These are phyloP conservation scores for Dicerorhinus sumatrensis DNA, from an alignment of 2,113 vertebrate genomes.

Conservation along the genomic window DNA sequence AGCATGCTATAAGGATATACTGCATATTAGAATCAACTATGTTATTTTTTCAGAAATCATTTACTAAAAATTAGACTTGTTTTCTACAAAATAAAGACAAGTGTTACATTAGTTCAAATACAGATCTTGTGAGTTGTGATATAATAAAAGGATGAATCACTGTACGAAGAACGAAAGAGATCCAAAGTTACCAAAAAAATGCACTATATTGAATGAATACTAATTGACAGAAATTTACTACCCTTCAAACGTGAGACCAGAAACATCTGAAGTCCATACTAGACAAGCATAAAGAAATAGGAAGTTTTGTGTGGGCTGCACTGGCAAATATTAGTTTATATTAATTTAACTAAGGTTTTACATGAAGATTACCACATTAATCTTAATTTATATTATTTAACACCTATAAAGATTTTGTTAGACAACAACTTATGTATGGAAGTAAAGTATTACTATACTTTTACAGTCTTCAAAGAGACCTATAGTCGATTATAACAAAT, in stretches of 20 bases:
- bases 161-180: conserved; percentile 23
- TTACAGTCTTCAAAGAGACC: conserved; percentile 5
- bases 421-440: background rate
- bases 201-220: background rate
- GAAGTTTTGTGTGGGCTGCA: background rate
- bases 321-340: background rate
- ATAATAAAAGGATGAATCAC: conserved; percentile 50
- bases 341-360: conserved; percentile 23
- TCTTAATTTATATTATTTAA: conserved; percentile 20
- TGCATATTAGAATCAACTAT: background rate
- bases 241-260: background rate
- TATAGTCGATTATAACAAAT: background rate
- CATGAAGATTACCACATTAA: conserved; percentile 21
- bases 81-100: conserved; percentile 57
- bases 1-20: background rate
- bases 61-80: conserved; percentile 27
- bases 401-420: background rate
- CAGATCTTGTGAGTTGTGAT: conserved; percentile 1
- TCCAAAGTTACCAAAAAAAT: background rate
- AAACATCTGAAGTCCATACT: background rate
- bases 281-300: conserved; percentile 34
- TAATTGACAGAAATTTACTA: background rate
- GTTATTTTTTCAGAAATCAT: conserved; percentile 44
- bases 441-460: conserved; percentile 12
- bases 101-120: conserved; percentile 40